These are phyloP conservation scores for Malurus alboscapulatus DNA, from an alignment of 2,113 vertebrate genomes.

Conservation along the genomic window DNA sequence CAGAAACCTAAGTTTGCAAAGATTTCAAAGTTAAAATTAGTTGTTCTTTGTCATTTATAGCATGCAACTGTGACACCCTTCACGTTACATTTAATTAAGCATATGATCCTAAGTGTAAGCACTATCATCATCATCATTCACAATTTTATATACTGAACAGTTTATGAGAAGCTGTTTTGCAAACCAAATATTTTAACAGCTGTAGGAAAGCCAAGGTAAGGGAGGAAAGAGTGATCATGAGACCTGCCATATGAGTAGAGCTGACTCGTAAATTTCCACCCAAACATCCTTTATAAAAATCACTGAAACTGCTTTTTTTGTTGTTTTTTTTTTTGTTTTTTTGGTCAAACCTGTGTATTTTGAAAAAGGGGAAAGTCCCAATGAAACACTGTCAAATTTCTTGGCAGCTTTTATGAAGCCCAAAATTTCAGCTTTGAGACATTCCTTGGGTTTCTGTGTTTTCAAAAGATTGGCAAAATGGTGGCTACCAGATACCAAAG, in stretches of 20 bases:
- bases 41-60: neutral
- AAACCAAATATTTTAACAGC: neutral
- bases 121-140: accelerated
- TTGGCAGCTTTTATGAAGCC: neutral
- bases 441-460: neutral
- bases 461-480: neutral
- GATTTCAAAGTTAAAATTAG: neutral
- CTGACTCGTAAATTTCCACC: neutral
- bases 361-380: neutral
- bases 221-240: neutral
- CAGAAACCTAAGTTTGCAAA: neutral
- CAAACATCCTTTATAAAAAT: neutral
- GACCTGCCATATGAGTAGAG: neutral
- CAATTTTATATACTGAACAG: neutral
- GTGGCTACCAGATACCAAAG: neutral
- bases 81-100: neutral
- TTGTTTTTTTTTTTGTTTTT: too few species aligned
- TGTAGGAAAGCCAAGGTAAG: neutral
- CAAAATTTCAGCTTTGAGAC: neutral
- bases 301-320: neutral
- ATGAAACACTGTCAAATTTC: neutral
- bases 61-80: neutral
- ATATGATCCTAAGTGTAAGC: neutral
- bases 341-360: neutral
- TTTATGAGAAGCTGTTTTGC: neutral